Conservation (phyloP, 30 jellyfish, hydroid and myxozoan genomes). For the Turritopsis rubra region DNA sequence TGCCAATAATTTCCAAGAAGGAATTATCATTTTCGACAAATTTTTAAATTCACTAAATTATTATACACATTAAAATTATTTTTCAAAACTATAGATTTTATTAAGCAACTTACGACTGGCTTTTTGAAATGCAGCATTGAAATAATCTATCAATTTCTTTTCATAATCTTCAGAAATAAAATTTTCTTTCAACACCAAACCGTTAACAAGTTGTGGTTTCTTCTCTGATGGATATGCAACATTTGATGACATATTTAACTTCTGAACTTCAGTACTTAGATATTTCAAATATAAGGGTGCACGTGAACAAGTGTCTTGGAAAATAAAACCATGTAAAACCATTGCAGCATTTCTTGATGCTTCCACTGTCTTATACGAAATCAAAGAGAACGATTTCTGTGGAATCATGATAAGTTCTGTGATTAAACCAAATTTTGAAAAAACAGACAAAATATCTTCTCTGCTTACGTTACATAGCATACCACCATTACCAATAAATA, state of each 20-base stretch:
- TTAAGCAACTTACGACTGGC: neutral
- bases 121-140: constrained; percentile 19
- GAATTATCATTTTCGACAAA: no score
- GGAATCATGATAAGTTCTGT: constrained; percentile 60
- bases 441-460: constrained; percentile 31
- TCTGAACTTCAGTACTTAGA: neutral
- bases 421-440: constrained; percentile 53
- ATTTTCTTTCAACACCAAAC: constrained; percentile 44
- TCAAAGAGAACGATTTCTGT: constrained; percentile 53
- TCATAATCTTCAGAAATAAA: constrained; percentile 52
- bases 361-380: constrained; percentile 32
- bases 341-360: constrained; percentile 43
- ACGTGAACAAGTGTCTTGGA: neutral
- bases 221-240: constrained; percentile 14
- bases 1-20: no score
- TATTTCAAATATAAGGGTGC: constrained; percentile 32
- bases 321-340: constrained; percentile 39
- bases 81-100: neutral
- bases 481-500: constrained; percentile 89
- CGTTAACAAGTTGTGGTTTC: constrained; percentile 34
- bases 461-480: constrained; percentile 71
- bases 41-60: neutral
- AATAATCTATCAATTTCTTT: constrained; percentile 38
- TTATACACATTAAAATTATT: neutral
- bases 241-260: neutral